A percentile compares a stretch with the other conserved stretches of the same genome.
These are phyloP conservation scores for Pyrochroa serraticornis DNA, from an alignment of 2,888 invertebrate genomes.

Conservation along the genomic window DNA sequence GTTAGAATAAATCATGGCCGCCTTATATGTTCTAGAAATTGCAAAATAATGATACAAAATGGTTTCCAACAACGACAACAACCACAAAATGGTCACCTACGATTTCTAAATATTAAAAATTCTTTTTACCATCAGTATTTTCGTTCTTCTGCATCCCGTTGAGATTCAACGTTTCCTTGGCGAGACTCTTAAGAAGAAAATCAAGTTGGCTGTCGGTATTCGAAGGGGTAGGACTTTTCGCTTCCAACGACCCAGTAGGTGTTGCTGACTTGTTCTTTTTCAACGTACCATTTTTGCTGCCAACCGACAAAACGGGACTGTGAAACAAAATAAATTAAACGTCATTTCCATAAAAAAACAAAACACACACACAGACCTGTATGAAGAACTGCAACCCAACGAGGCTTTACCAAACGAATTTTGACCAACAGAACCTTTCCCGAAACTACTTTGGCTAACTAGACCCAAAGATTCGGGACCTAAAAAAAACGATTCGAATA, in stretches of 20 bases:
- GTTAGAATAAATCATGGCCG: no score
- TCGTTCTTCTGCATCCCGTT: constrained; percentile 60
- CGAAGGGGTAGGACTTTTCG: constrained; percentile 49
- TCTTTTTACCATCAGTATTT: constrained; percentile 60
- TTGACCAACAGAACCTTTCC: constrained; percentile 48
- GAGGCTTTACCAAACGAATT: constrained; percentile 59
- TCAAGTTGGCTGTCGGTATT: constrained; percentile 66
- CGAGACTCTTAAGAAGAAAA: constrained; percentile 76
- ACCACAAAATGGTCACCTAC: no score
- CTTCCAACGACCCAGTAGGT: constrained; percentile 29
- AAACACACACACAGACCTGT: constrained; percentile 52
- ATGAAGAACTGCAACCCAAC: constrained; percentile 54
- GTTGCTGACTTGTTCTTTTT: constrained; percentile 46
- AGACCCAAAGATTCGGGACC: constrained; percentile 50
- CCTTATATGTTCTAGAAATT: no score
- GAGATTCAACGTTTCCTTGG: constrained; percentile 66
- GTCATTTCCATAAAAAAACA: neutral
- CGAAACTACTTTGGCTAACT: constrained; percentile 50
- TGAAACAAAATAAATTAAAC: constrained; percentile 39
- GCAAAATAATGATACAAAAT: no score
- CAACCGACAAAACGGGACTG: constrained; percentile 57
- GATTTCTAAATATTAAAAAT: no score
- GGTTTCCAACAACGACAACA: no score
- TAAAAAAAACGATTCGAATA: constrained; percentile 4
- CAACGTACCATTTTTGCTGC: constrained; percentile 56